Base-by-base conservation (phyloP, 2,113 vertebrate genomes). In the Caracal caracal region DNA sequence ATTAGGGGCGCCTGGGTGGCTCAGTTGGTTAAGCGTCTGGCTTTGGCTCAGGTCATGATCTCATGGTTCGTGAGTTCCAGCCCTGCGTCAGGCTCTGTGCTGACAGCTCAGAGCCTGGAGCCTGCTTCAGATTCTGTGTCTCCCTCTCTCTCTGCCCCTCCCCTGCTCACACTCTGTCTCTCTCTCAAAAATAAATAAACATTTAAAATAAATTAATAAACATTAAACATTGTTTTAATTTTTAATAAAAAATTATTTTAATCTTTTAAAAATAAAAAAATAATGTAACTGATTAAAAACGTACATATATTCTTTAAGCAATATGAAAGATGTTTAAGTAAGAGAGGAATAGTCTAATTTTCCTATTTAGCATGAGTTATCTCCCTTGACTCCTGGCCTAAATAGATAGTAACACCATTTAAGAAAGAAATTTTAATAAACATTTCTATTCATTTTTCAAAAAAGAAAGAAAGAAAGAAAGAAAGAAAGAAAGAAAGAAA, bases 351-450 rank as follows among this genome's bases (percentile, higher is more conserved):
- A 82, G 61, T 80, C 93, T 53, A 80, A 51, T 90, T 96, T 89
- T 53, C 40, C 84, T 87, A 51, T 70, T 73, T 82, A 56, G n/a
- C 84, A 53, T 73, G 43, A 83, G 7, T 30, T 71, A 28, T 95
- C 73, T 93, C 82, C 43, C 71, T 91, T 94, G 79, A 43, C 19
- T 91, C 37, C 85, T 80, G 68, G 53, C 22, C n/a, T 75, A 82
- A 94, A 79, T 95, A 87, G 9, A 93, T 22, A 96, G 51, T 70
- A 70, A 90, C 73, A 33, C 30, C 84, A 70, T 82, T 79, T 90
- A 95, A 59, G 88, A 98, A 83, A 97, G 28, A 76, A 75, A 43
- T 33, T 93, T 90, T 79, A 4, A 86, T 83, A 73, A 93, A 85
- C 75, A 94, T 76, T 94, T 84, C 43, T 95, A 59, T 43, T 82